Evolutionary conservation across 2,888 invertebrate species (phyloP).

Genomic region (Meiosimyza decipiens): DNA sequence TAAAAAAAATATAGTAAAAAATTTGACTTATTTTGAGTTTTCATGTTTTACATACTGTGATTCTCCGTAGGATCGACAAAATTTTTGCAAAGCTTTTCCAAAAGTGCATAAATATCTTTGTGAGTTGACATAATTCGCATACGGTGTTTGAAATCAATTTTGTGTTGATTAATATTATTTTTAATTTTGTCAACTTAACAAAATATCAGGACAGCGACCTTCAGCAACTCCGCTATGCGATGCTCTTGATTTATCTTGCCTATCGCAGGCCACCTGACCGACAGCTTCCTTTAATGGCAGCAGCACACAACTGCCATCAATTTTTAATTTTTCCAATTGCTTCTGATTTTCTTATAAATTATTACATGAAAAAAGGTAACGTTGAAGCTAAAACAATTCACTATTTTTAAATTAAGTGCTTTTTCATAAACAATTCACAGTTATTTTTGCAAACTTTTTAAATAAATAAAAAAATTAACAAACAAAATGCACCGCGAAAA

Average conservation of each 20-base stretch:
- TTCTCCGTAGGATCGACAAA: conserved; percentile 48
- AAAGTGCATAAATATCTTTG: conserved; percentile 56
- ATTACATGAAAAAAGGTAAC: too few species aligned
- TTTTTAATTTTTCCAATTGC: conserved; percentile 9
- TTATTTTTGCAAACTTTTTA: conserved; percentile 22
- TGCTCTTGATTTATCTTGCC: too few species aligned
- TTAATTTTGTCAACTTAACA: too few species aligned
- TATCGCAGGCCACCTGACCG: not conserved
- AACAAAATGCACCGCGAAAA: not conserved
- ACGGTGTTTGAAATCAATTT: not conserved
- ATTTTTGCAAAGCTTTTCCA: conserved; percentile 56
- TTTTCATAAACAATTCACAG: not conserved
- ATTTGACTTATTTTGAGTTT: too few species aligned
- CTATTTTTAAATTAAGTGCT: not conserved
- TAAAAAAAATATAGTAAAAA: too few species aligned
- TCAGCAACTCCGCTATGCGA: too few species aligned
- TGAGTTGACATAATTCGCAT: conserved; percentile 33
- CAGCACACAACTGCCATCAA: conserved; percentile 16
- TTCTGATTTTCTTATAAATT: too few species aligned
- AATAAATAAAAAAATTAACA: conserved; percentile 13
- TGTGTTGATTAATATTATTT: not conserved
- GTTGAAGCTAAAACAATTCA: too few species aligned
- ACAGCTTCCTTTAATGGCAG: not conserved
- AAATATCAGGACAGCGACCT: too few species aligned
- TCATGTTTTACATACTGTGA: conserved; percentile 49